Evolutionary conservation across 2,113 vertebrate species (phyloP).

Genomic region (Anseranas semipalmata): DNA sequence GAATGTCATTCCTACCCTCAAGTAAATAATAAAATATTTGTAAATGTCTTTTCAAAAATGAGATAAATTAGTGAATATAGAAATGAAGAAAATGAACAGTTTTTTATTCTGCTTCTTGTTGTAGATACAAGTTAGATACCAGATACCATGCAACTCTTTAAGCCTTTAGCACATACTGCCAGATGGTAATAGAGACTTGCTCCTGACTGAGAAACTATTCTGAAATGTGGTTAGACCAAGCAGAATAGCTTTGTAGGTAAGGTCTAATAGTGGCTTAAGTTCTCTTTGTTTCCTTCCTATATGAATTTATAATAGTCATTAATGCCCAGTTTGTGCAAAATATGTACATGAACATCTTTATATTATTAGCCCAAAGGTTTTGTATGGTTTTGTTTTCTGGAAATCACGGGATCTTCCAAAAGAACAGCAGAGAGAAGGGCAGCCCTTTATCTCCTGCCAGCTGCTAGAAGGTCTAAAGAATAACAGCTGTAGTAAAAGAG

Average conservation of each 20-base stretch:
- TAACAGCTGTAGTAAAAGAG: not conserved
- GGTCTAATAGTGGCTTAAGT: not conserved
- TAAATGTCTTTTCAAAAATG: not conserved
- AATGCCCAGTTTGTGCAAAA: not conserved
- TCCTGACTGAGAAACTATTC: constrained; percentile 12
- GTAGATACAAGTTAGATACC: not conserved
- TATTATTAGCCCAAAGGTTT: not conserved
- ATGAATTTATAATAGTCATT: not conserved
- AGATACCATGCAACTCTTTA: not conserved
- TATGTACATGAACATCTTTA: not conserved
- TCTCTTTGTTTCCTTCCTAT: not conserved
- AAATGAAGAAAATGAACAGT: not conserved
- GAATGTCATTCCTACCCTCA: not conserved
- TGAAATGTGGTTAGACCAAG: not conserved
- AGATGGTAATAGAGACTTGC: constrained; percentile 17
- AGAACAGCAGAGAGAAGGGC: not conserved
- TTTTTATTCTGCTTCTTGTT: not conserved
- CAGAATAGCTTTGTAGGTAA: not conserved
- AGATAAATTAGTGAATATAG: not conserved
- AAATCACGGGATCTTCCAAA: not conserved
- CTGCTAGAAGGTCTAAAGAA: not conserved
- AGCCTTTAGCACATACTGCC: constrained; percentile 3
- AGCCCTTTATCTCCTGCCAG: not conserved
- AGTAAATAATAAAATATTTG: constrained; percentile 2
- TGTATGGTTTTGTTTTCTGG: not conserved